These are phyloP conservation scores for Erpobdella octoculata DNA, from an alignment of 2,888 invertebrate genomes.

Conservation along the genomic window DNA sequence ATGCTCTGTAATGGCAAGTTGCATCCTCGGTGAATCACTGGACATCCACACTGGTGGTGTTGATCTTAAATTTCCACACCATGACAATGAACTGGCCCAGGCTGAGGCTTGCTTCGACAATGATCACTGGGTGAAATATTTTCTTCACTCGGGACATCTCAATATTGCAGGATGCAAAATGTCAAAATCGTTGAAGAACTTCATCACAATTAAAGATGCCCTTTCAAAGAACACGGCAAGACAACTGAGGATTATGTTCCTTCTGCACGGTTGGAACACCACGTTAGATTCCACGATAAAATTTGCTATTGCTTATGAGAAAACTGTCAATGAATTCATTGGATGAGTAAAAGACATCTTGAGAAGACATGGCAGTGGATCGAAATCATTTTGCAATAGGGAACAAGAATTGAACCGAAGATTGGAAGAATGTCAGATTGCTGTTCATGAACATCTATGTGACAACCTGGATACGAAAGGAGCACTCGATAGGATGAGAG, in stretches of 20 bases:
- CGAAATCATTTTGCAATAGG: slow-evolving; percentile 62
- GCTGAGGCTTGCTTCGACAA: slow-evolving; percentile 86
- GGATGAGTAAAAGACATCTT: slow-evolving; percentile 74
- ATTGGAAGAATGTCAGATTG: slow-evolving; percentile 68
- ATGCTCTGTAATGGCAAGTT: slow-evolving; percentile 93
- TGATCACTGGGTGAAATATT: slow-evolving; percentile 91
- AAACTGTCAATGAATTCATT: slow-evolving; percentile 77
- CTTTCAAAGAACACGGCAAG: slow-evolving; percentile 62
- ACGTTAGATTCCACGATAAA: slow-evolving; percentile 95
- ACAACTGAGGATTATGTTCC: slow-evolving; percentile 67
- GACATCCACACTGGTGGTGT: slow-evolving; percentile 90
- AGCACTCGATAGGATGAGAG: slow-evolving; percentile 74
- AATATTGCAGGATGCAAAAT: slow-evolving; percentile 97
- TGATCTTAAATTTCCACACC: slow-evolving; percentile 96
- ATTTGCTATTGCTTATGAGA: slow-evolving; percentile 83
- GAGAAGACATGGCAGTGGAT: slow-evolving; percentile 47
- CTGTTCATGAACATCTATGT: too few species aligned
- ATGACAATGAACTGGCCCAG: slow-evolving; percentile 96
- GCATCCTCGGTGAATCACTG: slow-evolving; percentile 72
- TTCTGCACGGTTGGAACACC: slow-evolving; percentile 94
- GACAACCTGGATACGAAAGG: slow-evolving; percentile 86
- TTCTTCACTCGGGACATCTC: slow-evolving; percentile 92
- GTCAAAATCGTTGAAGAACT: slow-evolving; percentile 97
- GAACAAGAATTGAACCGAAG: slow-evolving; percentile 66
- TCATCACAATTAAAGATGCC: slow-evolving; percentile 79